phyloP scores from a whole-genome alignment of 2,797 vertebrate species.

The Chaenodraco wilsoni region DNA sequence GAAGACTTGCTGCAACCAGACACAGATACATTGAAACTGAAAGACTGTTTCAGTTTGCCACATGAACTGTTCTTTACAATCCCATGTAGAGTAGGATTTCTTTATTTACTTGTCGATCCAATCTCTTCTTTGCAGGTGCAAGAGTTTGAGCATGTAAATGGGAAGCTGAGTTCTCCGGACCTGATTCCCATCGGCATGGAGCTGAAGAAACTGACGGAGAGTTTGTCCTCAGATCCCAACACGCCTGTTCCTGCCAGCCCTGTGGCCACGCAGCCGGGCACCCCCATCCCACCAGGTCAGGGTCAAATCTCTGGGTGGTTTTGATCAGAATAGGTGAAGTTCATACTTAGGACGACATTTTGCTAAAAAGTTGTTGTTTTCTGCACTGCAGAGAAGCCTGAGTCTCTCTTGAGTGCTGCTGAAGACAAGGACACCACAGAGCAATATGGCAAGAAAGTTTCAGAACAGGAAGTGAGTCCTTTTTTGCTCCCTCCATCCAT shows the following conservation, averaged over 20 bases:
- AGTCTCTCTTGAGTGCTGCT: slow-evolving; percentile 75
- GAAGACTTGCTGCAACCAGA: not conserved
- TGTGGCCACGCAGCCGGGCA: slow-evolving; percentile 82
- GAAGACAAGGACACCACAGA: slow-evolving; percentile 90
- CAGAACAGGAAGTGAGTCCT: slow-evolving; percentile 86
- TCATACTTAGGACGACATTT: not conserved
- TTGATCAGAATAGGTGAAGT: not conserved
- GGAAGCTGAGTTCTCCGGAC: slow-evolving; percentile 95
- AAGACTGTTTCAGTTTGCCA: not conserved
- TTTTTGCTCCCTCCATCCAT: slow-evolving; percentile 8
- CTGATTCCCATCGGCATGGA: slow-evolving; percentile 90
- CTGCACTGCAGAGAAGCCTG: slow-evolving; percentile 86
- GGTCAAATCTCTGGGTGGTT: not conserved
- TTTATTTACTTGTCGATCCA: too few species aligned
- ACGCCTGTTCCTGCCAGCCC: slow-evolving; percentile 93
- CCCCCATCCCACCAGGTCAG: slow-evolving; percentile 86
- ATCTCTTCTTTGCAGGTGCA: slow-evolving; percentile 86
- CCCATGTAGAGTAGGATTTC: not conserved
- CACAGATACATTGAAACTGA: too few species aligned
- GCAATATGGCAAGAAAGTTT: slow-evolving; percentile 83
- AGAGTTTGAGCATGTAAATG: slow-evolving; percentile 97
- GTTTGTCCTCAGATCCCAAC: slow-evolving; percentile 92
- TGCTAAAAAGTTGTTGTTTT: slow-evolving; percentile 24
- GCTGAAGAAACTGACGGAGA: slow-evolving; percentile 89
- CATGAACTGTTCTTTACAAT: not conserved